Conservation (phyloP, 1,140 invertebrate species). For the Hyphantria cunea region DNA sequence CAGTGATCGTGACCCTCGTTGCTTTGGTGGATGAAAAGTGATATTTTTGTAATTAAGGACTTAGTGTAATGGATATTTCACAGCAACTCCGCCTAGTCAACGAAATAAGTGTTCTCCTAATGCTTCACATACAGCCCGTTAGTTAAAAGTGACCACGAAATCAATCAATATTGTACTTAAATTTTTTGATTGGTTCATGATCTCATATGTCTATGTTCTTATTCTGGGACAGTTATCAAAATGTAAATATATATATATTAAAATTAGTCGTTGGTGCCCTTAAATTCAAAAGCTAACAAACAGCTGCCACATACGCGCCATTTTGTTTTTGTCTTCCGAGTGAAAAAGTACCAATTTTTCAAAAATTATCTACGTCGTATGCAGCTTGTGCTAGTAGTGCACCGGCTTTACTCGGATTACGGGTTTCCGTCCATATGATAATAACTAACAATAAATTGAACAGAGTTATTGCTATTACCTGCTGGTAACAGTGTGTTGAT, state of each 20-base stretch:
- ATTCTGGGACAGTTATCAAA: too few species aligned
- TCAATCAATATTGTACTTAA: constrained; percentile 23
- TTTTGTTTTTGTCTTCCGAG: too few species aligned
- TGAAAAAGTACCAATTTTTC: too few species aligned
- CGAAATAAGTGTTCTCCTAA: constrained; percentile 52
- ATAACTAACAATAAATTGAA: constrained; percentile 23
- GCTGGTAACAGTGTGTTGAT: constrained; percentile 1
- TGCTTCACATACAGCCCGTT: constrained; percentile 5
- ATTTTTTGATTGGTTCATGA: constrained; percentile 44
- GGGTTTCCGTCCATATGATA: constrained; percentile 34
- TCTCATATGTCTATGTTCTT: constrained; percentile 41
- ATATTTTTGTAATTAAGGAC: constrained; percentile 63
- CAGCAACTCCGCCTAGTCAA: constrained; percentile 76
- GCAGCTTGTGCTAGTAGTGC: too few species aligned
- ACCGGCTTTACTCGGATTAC: constrained; percentile 5
- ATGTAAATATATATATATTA: too few species aligned
- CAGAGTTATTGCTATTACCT: constrained; percentile 13
- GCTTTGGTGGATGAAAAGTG: constrained; percentile 61
- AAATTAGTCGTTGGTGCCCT: too few species aligned
- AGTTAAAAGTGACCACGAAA: constrained; percentile 7
- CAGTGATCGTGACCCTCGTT: constrained; percentile 54
- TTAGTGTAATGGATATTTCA: constrained; percentile 43
- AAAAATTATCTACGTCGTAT: too few species aligned
- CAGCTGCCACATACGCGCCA: too few species aligned
- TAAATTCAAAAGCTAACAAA: too few species aligned